These are phyloP conservation scores for Cynoglossus semilaevis DNA, from an alignment of 2,113 vertebrate species.

Conservation along the genomic window DNA sequence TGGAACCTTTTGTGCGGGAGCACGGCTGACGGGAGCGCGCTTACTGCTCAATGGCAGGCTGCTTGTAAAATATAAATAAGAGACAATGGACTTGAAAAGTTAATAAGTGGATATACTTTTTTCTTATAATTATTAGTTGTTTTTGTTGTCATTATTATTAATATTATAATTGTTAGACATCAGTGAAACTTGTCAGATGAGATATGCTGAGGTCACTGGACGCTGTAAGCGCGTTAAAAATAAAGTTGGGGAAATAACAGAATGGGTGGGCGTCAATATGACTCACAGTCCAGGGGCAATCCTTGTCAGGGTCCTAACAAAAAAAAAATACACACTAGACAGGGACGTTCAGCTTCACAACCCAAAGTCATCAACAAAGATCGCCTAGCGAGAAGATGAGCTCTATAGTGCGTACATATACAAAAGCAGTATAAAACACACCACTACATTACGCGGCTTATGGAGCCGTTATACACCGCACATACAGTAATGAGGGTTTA, in stretches of 20 bases:
- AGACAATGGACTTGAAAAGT: no score
- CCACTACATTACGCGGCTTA: no score
- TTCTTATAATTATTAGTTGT: no score
- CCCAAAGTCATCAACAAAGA: conserved; percentile 41
- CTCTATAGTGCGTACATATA: not conserved
- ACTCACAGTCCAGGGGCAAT: conserved; percentile 47
- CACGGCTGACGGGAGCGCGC: conserved; percentile 46
- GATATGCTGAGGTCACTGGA: not conserved
- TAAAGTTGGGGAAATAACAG: conserved; percentile 47
- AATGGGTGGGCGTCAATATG: conserved; percentile 49
- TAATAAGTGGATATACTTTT: no score
- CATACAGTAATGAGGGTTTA: no score
- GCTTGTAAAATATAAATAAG: no score
- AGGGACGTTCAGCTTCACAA: conserved; percentile 2
- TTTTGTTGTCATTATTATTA: no score
- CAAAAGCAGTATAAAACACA: not conserved
- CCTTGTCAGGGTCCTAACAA: conserved; percentile 17
- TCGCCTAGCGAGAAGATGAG: not conserved
- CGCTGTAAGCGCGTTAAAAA: conserved; percentile 32
- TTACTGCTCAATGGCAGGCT: not conserved
- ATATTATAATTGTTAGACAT: no score
- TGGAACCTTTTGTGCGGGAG: conserved; percentile 53
- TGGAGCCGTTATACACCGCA: no score
- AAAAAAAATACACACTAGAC: conserved; percentile 19
- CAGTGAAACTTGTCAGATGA: no score